Evolutionary conservation across 1,140 invertebrate species (phyloP).

Genomic region (Drosophila pruinosa): DNA sequence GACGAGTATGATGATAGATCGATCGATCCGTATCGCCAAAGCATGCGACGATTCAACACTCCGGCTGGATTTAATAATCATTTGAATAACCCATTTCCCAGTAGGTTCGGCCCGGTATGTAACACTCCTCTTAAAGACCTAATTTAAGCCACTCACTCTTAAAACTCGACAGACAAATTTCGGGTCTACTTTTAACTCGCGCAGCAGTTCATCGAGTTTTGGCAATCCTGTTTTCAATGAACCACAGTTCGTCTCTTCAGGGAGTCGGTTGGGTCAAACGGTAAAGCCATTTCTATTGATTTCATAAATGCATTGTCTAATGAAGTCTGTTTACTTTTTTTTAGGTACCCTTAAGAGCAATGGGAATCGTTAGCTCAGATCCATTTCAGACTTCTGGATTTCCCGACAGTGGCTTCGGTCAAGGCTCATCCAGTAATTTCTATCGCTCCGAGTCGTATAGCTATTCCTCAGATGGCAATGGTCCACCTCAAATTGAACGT

Average conservation of each 20-base stretch:
- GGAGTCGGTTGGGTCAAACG: not conserved
- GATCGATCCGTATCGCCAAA: too few species aligned
- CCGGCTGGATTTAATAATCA: not conserved
- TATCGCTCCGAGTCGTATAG: slow-evolving; percentile 57
- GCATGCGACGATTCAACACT: too few species aligned
- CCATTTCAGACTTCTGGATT: not conserved
- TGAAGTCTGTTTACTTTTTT: not conserved
- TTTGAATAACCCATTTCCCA: not conserved
- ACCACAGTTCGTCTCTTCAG: not conserved
- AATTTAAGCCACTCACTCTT: not conserved
- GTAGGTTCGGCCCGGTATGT: not conserved
- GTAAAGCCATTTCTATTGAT: not conserved
- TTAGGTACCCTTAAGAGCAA: slow-evolving; percentile 1
- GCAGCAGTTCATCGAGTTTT: not conserved
- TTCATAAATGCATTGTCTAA: not conserved
- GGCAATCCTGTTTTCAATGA: not conserved
- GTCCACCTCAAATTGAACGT: slow-evolving; percentile 41
- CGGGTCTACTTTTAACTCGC: not conserved
- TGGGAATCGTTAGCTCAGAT: not conserved
- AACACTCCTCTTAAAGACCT: not conserved
- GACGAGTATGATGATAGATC: not conserved
- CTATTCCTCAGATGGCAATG: slow-evolving; percentile 46
- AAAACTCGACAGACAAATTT: not conserved
- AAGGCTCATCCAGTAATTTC: slow-evolving; percentile 35
- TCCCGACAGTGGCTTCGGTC: not conserved